These are phyloP conservation scores for Acanthornis magna DNA, from an alignment of 2,797 vertebrate species.

Conservation along the genomic window DNA sequence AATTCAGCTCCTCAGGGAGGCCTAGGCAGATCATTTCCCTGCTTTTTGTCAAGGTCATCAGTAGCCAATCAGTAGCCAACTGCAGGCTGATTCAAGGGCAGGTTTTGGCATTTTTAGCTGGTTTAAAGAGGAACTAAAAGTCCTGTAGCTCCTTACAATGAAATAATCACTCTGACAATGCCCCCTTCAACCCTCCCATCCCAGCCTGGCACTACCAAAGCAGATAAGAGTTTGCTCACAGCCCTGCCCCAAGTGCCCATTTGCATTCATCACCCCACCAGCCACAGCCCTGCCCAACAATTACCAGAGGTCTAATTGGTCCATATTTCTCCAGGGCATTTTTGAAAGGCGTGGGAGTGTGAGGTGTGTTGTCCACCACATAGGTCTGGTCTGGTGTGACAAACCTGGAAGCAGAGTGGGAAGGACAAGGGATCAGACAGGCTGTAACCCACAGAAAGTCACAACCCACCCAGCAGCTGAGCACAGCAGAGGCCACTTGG, in stretches of 20 bases:
- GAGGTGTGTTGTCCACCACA: conserved; percentile 84
- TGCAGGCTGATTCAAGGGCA: background rate
- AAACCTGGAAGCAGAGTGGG: conserved; percentile 77
- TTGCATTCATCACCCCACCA: background rate
- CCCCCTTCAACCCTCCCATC: background rate
- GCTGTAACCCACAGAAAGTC: background rate
- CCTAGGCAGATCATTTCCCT: background rate
- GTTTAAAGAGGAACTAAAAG: background rate
- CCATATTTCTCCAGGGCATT: conserved; percentile 96
- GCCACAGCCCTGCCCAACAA: background rate
- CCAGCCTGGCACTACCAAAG: background rate
- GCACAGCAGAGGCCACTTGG: background rate
- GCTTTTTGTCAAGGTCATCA: background rate
- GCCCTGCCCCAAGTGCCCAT: accelerated
- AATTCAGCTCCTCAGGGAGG: background rate
- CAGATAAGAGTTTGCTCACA: background rate
- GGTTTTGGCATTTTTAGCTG: background rate
- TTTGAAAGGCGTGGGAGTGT: conserved; percentile 95
- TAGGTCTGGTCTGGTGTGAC: conserved; percentile 94
- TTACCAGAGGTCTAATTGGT: conserved; percentile 87
- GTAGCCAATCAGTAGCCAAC: background rate
- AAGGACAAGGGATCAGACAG: background rate
- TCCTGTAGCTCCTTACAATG: background rate
- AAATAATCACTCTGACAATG: background rate
- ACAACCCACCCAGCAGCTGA: background rate